Conservation (phyloP, 2,888 invertebrate genomes). For the Anthoptus insignis region DNA sequence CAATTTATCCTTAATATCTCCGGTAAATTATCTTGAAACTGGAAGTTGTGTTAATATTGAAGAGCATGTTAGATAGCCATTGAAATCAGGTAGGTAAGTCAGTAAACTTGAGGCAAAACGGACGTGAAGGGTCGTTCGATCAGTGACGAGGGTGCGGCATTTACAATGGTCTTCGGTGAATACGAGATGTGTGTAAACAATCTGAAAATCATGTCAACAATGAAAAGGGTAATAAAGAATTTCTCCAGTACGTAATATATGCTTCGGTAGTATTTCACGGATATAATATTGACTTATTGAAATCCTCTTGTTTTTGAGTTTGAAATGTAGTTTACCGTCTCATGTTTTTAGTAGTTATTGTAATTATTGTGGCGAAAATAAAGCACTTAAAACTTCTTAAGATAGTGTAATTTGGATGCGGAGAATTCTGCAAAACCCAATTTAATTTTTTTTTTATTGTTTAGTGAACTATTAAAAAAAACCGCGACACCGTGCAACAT, state of each 20-base stretch:
- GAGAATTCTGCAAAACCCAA: too few relatives aligned
- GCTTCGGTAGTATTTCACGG: too few relatives aligned
- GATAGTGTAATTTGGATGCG: too few relatives aligned
- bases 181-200: constrained; percentile 23
- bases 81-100: background rate
- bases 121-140: constrained; percentile 17
- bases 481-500: too few relatives aligned
- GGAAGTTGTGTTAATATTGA: constrained; percentile 2
- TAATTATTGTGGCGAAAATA: too few relatives aligned
- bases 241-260: background rate
- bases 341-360: too few relatives aligned
- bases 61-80: background rate
- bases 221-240: constrained; percentile 3
- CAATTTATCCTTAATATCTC: background rate
- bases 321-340: too few relatives aligned
- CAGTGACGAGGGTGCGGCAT: constrained; percentile 16
- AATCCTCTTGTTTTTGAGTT: too few relatives aligned
- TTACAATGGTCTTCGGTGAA: constrained; percentile 10
- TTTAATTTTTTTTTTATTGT: too few relatives aligned
- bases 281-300: too few relatives aligned
- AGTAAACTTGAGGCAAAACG: constrained; percentile 3
- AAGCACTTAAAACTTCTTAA: too few relatives aligned
- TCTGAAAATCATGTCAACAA: constrained; percentile 18
- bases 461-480: too few relatives aligned
- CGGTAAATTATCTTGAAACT: background rate